phyloP scores from a whole-genome alignment of 2,797 vertebrate genomes.

The Anableps anableps region DNA sequence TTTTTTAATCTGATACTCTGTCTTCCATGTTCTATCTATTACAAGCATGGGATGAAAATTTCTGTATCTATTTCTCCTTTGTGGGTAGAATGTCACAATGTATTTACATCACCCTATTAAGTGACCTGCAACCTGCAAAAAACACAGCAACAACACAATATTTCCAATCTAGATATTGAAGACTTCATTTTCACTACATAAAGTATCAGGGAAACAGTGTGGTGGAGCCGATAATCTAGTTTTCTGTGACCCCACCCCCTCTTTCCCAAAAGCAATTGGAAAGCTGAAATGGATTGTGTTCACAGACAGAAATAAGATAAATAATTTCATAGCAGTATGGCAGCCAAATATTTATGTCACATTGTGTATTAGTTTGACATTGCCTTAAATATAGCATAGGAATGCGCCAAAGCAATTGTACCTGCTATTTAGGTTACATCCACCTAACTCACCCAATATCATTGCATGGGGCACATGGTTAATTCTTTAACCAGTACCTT shows the following conservation, averaged over 20 bases:
- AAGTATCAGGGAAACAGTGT: conserved; percentile 48
- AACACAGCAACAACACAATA: neutral
- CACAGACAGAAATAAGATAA: conserved; percentile 56
- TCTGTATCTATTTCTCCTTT: conserved; percentile 6
- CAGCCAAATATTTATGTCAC: conserved; percentile 54
- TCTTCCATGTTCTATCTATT: conserved; percentile 4
- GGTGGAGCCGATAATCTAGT: conserved; percentile 63
- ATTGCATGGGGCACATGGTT: no score
- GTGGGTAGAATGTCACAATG: conserved; percentile 37
- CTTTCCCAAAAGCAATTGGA: conserved; percentile 52
- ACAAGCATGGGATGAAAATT: conserved; percentile 3
- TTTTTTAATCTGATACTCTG: neutral
- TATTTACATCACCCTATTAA: conserved; percentile 51
- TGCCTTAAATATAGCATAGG: conserved; percentile 21
- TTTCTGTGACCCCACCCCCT: conserved; percentile 9
- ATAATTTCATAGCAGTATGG: conserved; percentile 42
- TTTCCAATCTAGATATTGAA: conserved; percentile 29
- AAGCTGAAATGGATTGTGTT: conserved; percentile 51
- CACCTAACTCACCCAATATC: neutral
- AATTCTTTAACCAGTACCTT: no score
- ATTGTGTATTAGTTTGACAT: conserved; percentile 35
- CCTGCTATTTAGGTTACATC: conserved; percentile 1
- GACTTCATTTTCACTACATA: conserved; percentile 66
- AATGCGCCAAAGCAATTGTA: conserved; percentile 15
- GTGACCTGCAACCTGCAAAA: conserved; percentile 55